Percentiles rank a stretch among this genome's conserved stretches.
Evolutionary conservation across 2,797 vertebrate genomes (phyloP).

Genomic region (Catharus ustulatus): DNA sequence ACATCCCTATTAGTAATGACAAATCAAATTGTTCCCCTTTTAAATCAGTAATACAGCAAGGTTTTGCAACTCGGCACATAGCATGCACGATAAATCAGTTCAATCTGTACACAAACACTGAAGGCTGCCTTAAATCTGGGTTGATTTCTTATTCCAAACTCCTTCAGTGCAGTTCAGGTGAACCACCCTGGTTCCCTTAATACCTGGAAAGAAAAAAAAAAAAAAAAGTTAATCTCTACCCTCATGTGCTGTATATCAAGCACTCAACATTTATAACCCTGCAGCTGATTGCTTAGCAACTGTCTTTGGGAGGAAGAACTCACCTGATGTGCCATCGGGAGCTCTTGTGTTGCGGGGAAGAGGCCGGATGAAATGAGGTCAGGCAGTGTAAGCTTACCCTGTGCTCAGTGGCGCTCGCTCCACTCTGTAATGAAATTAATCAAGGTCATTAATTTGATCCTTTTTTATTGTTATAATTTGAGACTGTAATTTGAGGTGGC

Average conservation of each 20-base stretch:
- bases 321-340: slow-evolving; percentile 21
- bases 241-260: not conserved
- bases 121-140: not conserved
- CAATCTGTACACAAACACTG: not conserved
- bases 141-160: not conserved
- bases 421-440: slow-evolving; percentile 33
- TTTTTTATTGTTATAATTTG: slow-evolving; percentile 35
- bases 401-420: accelerated
- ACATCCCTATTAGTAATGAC: slow-evolving; percentile 54
- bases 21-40: slow-evolving; percentile 63
- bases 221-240: not conserved
- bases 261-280: slow-evolving; percentile 36
- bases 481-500: slow-evolving; percentile 32
- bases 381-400: not conserved
- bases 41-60: slow-evolving; percentile 28
- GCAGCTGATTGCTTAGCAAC: slow-evolving; percentile 52
- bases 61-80: slow-evolving; percentile 32
- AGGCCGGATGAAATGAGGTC: slow-evolving; percentile 14
- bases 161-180: not conserved
- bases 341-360: not conserved
- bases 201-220: not conserved
- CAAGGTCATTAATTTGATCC: slow-evolving; percentile 34
- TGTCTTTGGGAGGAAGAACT: not conserved
- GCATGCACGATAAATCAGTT: not conserved
- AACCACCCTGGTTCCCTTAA: not conserved